Evolutionary conservation across 2,113 vertebrate species (phyloP), one percentile per base, ranked within the genome.

Genomic region (Gasterosteus nipponicus): DNA sequence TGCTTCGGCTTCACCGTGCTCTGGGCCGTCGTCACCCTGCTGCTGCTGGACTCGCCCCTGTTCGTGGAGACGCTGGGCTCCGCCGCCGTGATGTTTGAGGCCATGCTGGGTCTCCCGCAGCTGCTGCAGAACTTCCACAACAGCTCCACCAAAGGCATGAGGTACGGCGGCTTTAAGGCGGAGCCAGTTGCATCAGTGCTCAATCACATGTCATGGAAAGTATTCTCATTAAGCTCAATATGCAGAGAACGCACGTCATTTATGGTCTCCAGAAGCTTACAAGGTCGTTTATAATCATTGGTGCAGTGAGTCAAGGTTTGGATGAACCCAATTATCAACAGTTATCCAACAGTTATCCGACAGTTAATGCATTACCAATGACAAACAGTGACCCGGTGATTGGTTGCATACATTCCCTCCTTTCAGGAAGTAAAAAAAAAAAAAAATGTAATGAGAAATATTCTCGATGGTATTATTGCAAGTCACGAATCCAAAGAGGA

Each of bases 91-190:
- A 75, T 93, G 81, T 94, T 92, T 1, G 95, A 96, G 85, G 95
- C 95, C 70, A 94, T 94, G 94, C 87, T 96, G 9, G 95, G 94
- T 15, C 14, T 95, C n/a, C 95, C 95, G 1, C 95, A 96, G 89
- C 89, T 96, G 44, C 79, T 95, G 71, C 94, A 94, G 75, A 96
- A 96, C 92, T 81, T 93, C 87, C 87, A 92, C 33, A 94, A 94
- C 81, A 69, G 35, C 63, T 95, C 94, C 73, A 96, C 95, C 19
- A 92, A 85, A 58, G 94, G 95, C 71, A 96, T 96, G 95, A 96
- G 95, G 95, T 95, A 90, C 10, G 4, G 7, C 35, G 14, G 0
- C 29, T 58, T 39, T 44, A 4, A 82, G 63, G 74, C 78, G 74
- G 14, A 33, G 54, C 74, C 42, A 54, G 5, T 15, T n/a, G 42